Conservation (phyloP, 2,113 vertebrate species). For the Phalacrocorax aristotelis region DNA sequence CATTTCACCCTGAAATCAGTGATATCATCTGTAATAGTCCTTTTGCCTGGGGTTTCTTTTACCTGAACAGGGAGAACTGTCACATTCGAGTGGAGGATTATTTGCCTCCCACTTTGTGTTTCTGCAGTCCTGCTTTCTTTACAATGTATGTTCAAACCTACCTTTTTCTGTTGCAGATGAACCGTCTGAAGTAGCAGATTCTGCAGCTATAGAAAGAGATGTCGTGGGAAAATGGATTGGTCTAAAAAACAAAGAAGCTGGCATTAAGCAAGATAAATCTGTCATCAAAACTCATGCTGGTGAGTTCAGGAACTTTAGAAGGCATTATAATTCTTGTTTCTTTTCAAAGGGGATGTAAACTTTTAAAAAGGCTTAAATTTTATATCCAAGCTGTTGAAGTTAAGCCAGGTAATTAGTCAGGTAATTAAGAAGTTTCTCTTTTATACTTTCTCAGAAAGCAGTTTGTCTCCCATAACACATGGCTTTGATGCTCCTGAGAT, state of each 20-base stretch:
- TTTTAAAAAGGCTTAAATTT: not conserved
- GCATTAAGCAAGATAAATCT: not conserved
- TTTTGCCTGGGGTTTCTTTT: not conserved
- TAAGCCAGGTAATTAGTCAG: not conserved
- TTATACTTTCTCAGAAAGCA: not conserved
- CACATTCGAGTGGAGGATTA: not conserved
- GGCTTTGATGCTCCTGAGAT: not conserved
- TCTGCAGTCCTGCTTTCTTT: not conserved
- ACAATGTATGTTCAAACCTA: not conserved
- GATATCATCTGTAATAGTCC: not conserved
- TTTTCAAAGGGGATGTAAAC: not conserved
- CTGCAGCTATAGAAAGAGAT: not conserved
- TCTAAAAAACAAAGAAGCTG: not conserved
- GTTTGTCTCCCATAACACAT: not conserved
- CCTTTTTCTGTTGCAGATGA: not conserved
- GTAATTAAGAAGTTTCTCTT: not conserved
- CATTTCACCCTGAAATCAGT: not conserved
- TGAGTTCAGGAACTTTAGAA: not conserved
- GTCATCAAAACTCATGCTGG: not conserved
- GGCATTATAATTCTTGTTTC: not conserved
- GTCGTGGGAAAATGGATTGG: not conserved
- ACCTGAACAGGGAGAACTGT: not conserved
- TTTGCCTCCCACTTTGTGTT: not conserved
- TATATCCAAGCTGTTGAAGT: not conserved
- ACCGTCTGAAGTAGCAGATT: not conserved